Base-by-base conservation (phyloP, 37 sponge, comb jelly and placozoan species). In the Ianthella basta region DNA sequence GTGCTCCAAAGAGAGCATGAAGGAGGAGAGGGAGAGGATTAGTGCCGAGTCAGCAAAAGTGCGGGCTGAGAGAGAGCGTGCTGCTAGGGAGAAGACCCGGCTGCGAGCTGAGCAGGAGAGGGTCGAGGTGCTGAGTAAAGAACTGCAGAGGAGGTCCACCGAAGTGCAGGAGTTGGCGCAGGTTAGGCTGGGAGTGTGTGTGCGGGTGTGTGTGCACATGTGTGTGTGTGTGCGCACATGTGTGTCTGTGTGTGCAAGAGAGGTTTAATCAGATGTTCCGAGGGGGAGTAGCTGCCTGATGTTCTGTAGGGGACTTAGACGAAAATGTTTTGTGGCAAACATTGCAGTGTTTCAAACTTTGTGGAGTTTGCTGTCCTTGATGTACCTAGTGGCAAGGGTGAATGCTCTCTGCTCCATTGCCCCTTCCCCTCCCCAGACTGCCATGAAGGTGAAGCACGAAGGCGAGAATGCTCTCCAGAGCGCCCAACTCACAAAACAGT, bases 391-490 rank as follows among this genome's bases (percentile, higher is more conserved):
- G n/a, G n/a, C n/a, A n/a, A n/a, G n/a, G n/a, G n/a, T n/a, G n/a
- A n/a, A n/a, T n/a, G n/a, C n/a, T n/a, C n/a, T n/a, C n/a, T n/a
- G n/a, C n/a, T n/a, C n/a, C n/a, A n/a, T n/a, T n/a, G n/a, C n/a
- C n/a, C n/a, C n/a, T n/a, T 25, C n/a, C 16, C 38, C 41, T 40
- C 1, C 56, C 34, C 30, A 91, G 92, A 72, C 69, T 82, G 85
- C 92, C 56, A 4, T 74, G 29, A 70, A 19, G 20, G 35, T 88
- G 57, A 59, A 55, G 18, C 60, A 82, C 53, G 70, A 85, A 29
- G 92, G 89, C 15, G 90, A 82, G 59, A 23, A 64, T 29, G 63
- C 64, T 34, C 63, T 91, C 57, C 40, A 23, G 5, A 85, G 69
- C 36, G 86, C 82, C 38, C 75, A 75, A 54, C 74, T 27, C 25